Conservation (phyloP, 2,797 vertebrate species). For the Neosilurus mollespiculum region DNA sequence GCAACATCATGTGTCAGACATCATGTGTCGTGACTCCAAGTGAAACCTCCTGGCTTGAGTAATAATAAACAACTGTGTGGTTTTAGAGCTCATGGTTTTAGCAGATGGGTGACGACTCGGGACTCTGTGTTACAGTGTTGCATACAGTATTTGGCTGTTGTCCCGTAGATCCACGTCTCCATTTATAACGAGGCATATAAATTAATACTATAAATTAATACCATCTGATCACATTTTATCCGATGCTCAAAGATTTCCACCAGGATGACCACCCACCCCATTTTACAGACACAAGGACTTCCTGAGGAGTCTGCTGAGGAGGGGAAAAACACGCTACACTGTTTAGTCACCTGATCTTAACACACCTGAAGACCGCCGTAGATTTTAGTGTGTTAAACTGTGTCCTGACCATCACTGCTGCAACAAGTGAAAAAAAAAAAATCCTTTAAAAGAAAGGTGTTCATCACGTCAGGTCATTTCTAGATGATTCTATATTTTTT, state of each 20-base stretch:
- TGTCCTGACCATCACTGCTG: neutral
- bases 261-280: neutral
- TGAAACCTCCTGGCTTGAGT: slow-evolving; percentile 9
- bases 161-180: neutral
- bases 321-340: neutral
- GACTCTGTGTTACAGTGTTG: neutral
- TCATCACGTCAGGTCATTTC: neutral
- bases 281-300: neutral
- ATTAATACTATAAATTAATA: neutral
- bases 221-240: neutral
- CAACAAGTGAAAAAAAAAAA: neutral
- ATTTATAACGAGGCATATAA: neutral
- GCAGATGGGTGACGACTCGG: neutral
- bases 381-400: neutral
- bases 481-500: neutral
- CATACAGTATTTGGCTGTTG: too few relatives aligned
- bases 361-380: neutral
- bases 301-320: too few relatives aligned
- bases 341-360: neutral
- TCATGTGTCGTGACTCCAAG: neutral
- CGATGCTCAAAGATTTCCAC: neutral
- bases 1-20: neutral
- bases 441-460: neutral
- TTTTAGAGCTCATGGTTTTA: slow-evolving; percentile 2
- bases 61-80: neutral